Evolutionary conservation across 2,113 vertebrate genomes (phyloP).

Genomic region (Eudyptes chrysolophus): DNA sequence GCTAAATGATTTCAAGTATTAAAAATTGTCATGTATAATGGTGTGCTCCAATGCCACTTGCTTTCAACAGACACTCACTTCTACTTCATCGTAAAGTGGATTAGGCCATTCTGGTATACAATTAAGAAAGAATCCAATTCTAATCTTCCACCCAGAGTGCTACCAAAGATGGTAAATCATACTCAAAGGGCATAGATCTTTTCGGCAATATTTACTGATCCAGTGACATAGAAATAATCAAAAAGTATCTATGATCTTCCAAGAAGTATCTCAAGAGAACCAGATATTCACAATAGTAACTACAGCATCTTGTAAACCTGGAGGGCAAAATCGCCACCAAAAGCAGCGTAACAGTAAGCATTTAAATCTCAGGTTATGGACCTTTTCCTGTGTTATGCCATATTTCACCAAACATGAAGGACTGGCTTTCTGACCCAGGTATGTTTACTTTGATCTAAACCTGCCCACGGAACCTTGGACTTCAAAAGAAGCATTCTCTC

Average conservation of each 20-base stretch:
- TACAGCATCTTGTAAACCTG: background rate
- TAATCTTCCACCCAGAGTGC: background rate
- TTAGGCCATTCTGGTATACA: background rate
- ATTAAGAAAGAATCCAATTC: background rate
- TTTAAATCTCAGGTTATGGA: background rate
- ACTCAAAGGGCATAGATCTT: background rate
- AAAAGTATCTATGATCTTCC: background rate
- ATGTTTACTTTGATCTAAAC: background rate
- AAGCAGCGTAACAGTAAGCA: background rate
- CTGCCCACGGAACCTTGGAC: background rate
- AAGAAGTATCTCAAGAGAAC: background rate
- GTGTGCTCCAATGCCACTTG: background rate
- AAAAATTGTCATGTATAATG: background rate
- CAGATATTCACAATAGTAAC: background rate
- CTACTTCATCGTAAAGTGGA: background rate
- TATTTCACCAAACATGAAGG: background rate
- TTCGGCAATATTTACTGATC: background rate
- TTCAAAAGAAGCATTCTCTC: background rate
- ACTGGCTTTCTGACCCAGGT: background rate
- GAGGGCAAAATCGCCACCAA: background rate
- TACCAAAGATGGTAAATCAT: background rate
- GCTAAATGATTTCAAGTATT: background rate
- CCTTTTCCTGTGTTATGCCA: background rate
- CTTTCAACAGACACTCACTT: background rate
- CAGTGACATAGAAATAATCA: background rate